Evolutionary conservation across 92 coral and sea anemone species (phyloP).

Genomic region (Meandrina meandrites): DNA sequence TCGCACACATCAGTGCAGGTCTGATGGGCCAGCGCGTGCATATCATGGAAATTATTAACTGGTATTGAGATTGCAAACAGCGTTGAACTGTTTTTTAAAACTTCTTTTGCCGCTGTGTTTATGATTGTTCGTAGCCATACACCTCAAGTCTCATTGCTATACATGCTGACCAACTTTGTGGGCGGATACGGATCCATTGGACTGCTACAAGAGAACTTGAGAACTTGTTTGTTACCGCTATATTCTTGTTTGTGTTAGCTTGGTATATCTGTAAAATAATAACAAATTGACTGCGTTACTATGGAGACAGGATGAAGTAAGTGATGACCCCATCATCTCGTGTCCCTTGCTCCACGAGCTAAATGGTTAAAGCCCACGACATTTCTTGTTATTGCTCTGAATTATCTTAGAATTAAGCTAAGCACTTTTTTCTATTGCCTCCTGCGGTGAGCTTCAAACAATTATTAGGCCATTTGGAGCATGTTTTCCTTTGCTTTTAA

Average conservation of each 20-base stretch:
- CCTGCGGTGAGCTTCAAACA: too few relatives aligned
- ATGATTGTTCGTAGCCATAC: slow-evolving; percentile 5
- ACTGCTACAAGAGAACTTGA: not conserved
- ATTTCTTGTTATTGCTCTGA: too few relatives aligned
- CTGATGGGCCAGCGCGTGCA: not conserved
- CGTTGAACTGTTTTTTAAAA: not conserved
- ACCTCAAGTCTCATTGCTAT: slow-evolving; percentile 44
- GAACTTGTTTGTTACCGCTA: not conserved
- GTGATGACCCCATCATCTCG: too few relatives aligned
- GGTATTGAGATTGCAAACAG: too few relatives aligned
- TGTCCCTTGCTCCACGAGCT: too few relatives aligned
- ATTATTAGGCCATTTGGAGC: too few relatives aligned
- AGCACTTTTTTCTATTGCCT: too few relatives aligned
- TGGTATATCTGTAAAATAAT: slow-evolving; percentile 1
- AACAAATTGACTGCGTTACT: not conserved
- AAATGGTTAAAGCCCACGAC: too few relatives aligned
- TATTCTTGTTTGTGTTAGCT: slow-evolving; percentile 12
- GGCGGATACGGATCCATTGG: not conserved
- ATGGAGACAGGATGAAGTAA: not conserved
- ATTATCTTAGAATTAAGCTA: too few relatives aligned
- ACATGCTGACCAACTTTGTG: not conserved
- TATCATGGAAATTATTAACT: too few relatives aligned
- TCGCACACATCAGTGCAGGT: not conserved
- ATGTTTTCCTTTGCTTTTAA: too few relatives aligned
- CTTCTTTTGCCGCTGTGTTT: not conserved